Evolutionary conservation across 1,140 invertebrate genomes (phyloP), one percentile per base, ranked within the genome.

Genomic region (Nixonia krombeini): DNA sequence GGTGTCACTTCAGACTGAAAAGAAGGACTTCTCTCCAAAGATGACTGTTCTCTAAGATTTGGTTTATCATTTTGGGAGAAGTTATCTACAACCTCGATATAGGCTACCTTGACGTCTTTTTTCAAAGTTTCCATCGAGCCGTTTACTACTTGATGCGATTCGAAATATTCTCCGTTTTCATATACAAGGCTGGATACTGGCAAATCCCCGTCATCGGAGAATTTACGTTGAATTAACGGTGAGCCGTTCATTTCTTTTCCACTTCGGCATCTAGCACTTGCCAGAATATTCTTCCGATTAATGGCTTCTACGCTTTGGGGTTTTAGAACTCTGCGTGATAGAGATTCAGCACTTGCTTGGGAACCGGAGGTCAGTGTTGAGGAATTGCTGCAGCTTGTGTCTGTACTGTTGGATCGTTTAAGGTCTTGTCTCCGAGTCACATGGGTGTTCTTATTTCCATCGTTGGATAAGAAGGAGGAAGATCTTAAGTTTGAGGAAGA

Each of bases 241-340:
- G 89, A 90, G n/a, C 89, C 89, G 13, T 90, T 86, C n/a, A 80
- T 81, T 81, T 91, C 91, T 74, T 88, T 87, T 25, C 92, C 93
- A 77, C 92, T 94, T 72, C 93, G 88, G 76, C 91, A 93, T 81
- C 92, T 91, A 1, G 93, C 93, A 35, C 92, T 94, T n/a, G 93
- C 91, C 17, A 96, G 82, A 44, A 96, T 94, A 80, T 95, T 95
- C 76, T 94, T 93, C 12, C 93, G 87, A 78, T 94, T 95, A 29
- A 93, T 91, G 2, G 92, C 92, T 79, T 93, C 91, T 26, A 94
- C 90, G 78, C 89, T 92, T 58, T 92, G 88, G 1, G 91, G 87
- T 80, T 94, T 94, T 15, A 94, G 85, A 49, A 94, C 88, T 65
- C 91, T 86, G 76, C 85, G 64, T 29, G 81, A 81, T 1, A 80